These are phyloP conservation scores for Nannospalax galili DNA, from an alignment of 2,113 vertebrate species.

Conservation along the genomic window DNA sequence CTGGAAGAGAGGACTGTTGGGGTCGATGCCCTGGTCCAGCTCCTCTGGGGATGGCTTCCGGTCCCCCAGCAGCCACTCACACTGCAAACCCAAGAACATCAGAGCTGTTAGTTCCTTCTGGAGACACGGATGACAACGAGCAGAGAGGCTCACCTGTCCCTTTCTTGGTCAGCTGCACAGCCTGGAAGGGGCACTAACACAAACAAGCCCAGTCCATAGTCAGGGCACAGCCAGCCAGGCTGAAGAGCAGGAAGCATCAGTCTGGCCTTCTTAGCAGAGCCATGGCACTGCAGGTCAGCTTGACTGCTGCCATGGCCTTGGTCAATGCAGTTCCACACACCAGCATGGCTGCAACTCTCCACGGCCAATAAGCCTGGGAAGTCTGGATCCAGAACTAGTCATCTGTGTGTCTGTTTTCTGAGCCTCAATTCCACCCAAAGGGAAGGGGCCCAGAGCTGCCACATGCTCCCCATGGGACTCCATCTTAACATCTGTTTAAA, in stretches of 20 bases:
- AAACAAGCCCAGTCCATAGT: not conserved
- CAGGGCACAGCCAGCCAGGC: fast-evolving
- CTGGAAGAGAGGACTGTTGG: slow-evolving; percentile 95
- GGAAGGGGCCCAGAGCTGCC: fast-evolving
- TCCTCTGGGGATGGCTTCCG: slow-evolving; percentile 97
- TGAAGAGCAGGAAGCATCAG: fast-evolving
- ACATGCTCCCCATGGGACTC: fast-evolving
- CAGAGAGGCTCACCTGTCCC: not conserved
- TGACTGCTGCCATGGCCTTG: fast-evolving
- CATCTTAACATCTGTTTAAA: no score
- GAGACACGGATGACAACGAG: fast-evolving
- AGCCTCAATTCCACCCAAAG: not conserved
- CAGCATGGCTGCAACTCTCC: not conserved
- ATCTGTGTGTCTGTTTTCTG: not conserved
- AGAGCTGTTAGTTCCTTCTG: not conserved
- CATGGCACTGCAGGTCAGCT: fast-evolving
- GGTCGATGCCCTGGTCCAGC: slow-evolving; percentile 96
- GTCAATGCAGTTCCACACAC: fast-evolving
- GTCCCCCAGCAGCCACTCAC: slow-evolving; percentile 98
- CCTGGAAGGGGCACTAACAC: not conserved
- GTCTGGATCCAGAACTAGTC: fast-evolving
- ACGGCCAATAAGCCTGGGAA: not conserved
- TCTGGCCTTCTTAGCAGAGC: not conserved
- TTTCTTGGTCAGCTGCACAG: not conserved
- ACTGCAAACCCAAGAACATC: slow-evolving; percentile 85